Base-by-base conservation (phyloP, 1,140 invertebrate genomes). In the Dendroctonus valens region DNA sequence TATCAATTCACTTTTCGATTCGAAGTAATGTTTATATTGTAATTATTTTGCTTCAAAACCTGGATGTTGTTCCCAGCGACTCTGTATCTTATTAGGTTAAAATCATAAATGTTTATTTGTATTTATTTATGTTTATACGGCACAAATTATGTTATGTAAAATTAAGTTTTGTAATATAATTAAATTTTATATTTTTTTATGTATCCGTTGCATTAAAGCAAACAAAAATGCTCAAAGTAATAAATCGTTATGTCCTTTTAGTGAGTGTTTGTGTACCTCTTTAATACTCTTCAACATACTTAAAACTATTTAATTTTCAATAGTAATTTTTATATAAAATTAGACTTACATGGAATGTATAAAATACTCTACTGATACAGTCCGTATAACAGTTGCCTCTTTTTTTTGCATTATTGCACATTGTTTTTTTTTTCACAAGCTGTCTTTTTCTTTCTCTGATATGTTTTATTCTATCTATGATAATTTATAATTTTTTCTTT, bases 181-280 rank as follows among this genome's bases (percentile, higher is more conserved):
- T 53, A 40, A 67, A 67, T 59, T 59, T 67, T 67, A 59, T 67
- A 67, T 67, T 59, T 67, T 66, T 67, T 67, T 67, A 59, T 65
- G 44, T 67, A 52, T 60, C 38, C 52, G 41, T 59, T 59, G 44
- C 50, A 59, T 49, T 15, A 49, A 55, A 67, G 46, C 40, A 42
- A 51, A 52, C 12, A 67, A 55, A 55, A 65, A 40, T 52, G 62
- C 62, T 65, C 62, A 65, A 57, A 65, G 44, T 65, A 65, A 65
- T 61, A 65, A 50, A 11, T 57, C 58, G 62, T 65, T 65, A 55
- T 65, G 41, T 65, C 46, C 49, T 54, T 55, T 55, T 39, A 3
- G 26, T 26, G 26, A 26, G 26, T 26, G 26, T 26, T 26, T 26
- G 26, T 26, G 26, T 26, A 26, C 26, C 26, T 26, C 26, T 26